phyloP scores from a whole-genome alignment of 2,113 vertebrate species.

The Cyprinodon tularosa region DNA sequence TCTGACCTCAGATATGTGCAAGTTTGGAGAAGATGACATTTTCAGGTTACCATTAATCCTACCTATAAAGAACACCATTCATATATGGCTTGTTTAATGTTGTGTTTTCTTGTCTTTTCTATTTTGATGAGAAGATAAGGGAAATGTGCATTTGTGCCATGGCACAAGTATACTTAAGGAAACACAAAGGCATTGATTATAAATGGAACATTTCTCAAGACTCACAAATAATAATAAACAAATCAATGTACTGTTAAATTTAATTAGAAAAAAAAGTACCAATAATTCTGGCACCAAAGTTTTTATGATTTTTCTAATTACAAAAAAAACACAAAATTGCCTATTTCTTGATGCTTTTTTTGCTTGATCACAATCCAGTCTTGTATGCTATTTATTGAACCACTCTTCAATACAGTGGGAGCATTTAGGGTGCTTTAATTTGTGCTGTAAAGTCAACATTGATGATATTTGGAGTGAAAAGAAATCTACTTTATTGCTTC shows the following conservation, averaged over 20 bases:
- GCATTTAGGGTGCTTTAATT: neutral
- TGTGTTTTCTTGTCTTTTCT: neutral
- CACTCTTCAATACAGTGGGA: constrained; percentile 22
- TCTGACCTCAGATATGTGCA: neutral
- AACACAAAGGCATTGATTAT: neutral
- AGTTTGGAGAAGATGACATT: neutral
- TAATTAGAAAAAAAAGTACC: neutral
- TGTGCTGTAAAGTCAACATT: neutral
- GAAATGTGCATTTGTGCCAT: neutral
- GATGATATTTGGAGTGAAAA: neutral
- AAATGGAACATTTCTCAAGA: constrained; percentile 21
- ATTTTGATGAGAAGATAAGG: neutral
- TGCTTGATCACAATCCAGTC: neutral
- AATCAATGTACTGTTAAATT: neutral
- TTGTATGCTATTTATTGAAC: constrained; percentile 29
- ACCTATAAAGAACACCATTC: neutral
- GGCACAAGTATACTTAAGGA: too few species aligned
- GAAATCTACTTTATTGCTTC: neutral
- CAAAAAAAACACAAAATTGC: too few species aligned
- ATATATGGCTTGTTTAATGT: neutral
- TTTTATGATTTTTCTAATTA: neutral
- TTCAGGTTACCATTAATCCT: neutral
- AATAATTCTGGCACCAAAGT: too few species aligned
- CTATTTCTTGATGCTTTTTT: neutral
- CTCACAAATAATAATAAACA: neutral